phyloP scores from a whole-genome alignment of 2,888 invertebrate genomes.

The Andrena haemorrhoa region DNA sequence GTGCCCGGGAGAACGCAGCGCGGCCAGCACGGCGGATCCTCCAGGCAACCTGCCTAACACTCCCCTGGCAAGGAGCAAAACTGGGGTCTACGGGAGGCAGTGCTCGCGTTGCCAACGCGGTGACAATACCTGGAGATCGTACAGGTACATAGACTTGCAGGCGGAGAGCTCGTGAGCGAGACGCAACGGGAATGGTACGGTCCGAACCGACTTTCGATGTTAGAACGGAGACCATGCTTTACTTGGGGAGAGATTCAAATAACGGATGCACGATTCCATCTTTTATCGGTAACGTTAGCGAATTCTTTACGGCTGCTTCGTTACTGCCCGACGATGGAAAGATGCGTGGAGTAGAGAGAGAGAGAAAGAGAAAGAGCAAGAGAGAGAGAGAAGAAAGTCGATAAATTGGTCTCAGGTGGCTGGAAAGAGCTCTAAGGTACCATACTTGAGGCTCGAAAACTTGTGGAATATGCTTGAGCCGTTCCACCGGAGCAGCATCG shows the following conservation, averaged over 20 bases:
- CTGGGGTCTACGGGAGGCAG: slow-evolving; percentile 57
- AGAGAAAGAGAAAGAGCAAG: not conserved
- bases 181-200: slow-evolving; percentile 36
- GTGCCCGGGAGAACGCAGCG: slow-evolving; percentile 27
- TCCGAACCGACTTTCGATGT: not conserved
- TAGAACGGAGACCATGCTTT: slow-evolving; percentile 31
- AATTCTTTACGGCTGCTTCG: not conserved
- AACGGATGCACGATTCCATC: slow-evolving; percentile 33
- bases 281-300: not conserved
- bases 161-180: slow-evolving; percentile 62
- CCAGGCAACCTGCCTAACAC: slow-evolving; percentile 49
- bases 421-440: slow-evolving; percentile 1
- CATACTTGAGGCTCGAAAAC: slow-evolving; percentile 9
- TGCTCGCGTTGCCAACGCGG: slow-evolving; percentile 48
- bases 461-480: no score
- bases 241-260: slow-evolving; percentile 31
- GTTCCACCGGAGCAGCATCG: slow-evolving; percentile 21
- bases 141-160: slow-evolving; percentile 65
- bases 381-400: slow-evolving; percentile 18
- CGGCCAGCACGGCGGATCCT: slow-evolving; percentile 22
- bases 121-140: slow-evolving; percentile 43
- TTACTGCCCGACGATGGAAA: slow-evolving; percentile 24
- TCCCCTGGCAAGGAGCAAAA: slow-evolving; percentile 20
- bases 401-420: slow-evolving; percentile 11
- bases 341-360: slow-evolving; percentile 4